These are phyloP conservation scores for Astreopora myriophthalma DNA, from an alignment of 64 coral and sea anemone genomes.

Conservation along the genomic window DNA sequence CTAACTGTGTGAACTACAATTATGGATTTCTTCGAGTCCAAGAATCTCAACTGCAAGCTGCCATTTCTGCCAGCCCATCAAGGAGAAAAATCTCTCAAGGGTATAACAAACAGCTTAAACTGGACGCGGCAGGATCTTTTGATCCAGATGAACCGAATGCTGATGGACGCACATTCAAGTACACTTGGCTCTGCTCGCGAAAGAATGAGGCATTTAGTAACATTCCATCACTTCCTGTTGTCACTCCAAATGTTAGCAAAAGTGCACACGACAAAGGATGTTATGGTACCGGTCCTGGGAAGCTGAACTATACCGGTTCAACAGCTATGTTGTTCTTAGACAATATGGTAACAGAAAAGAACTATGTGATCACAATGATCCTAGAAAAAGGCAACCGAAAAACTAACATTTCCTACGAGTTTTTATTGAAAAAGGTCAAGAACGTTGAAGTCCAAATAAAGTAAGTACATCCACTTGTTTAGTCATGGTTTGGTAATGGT, in stretches of 20 bases:
- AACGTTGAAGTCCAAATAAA: background rate
- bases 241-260: background rate
- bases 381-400: background rate
- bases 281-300: background rate
- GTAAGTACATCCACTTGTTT: no score
- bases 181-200: conserved; percentile 9
- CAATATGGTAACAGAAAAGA: background rate
- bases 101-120: background rate
- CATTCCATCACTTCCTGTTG: background rate
- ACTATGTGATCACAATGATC: conserved; percentile 4
- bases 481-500: no score
- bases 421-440: background rate
- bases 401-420: background rate
- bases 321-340: background rate
- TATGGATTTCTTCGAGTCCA: conserved; percentile 26
- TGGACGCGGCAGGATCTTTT: conserved; percentile 20
- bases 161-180: background rate
- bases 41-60: background rate
- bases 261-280: background rate
- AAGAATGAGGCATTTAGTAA: background rate
- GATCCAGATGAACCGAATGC: conserved; percentile 10
- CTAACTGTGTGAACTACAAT: background rate
- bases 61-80: background rate
- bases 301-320: background rate
- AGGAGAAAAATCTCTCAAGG: background rate